Base-by-base conservation (phyloP, 2,113 vertebrate species). In the Perca flavescens region DNA sequence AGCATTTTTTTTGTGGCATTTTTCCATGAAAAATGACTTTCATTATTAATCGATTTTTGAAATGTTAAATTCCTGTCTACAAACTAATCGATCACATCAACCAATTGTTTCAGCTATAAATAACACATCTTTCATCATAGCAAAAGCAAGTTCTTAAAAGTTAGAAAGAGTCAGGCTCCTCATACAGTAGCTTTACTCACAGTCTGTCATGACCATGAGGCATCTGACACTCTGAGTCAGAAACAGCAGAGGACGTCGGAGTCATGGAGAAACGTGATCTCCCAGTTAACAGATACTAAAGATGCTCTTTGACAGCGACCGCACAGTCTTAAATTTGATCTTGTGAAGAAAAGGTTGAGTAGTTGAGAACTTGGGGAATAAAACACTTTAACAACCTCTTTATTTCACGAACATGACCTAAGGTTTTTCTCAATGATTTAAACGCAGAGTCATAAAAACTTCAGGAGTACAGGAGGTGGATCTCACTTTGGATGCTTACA, bases 301-400 rank as follows among this genome's bases (percentile, higher is more conserved):
- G 28, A 72, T 13, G 50, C 61, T 58, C 46, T 25, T 34, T 60
- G 53, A 78, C 40, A 56, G 79, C 49, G 3, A 14, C 65, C 1
- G 16, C 4, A 40, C 40, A 6, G n/a, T 40, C n/a, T 60, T 71
- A 25, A 56, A 76, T 73, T 3, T 22, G 9, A 65, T 31, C 21
- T 40, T 13, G 53, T 14, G 34, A 36, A 50, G 53, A 40, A 74
- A 85, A 47, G 66, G 47, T 56, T 75, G 74, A 82, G 7, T 56
- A 57, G 52, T 72, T 47, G 40, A 77, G 64, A 66, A 64, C 21
- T 21, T 13, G 17, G 21, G n/a, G 28, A 70, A 67, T 67, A 62
- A 88, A 80, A 74, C 67, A 86, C 58, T 54, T 86, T 82, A 68
- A 83, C 57, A 80, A 34, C 36, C 56, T 80, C 40, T 67, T 80